A percentile compares a stretch with the other conserved stretches of the same genome.
Evolutionary conservation across 1,140 invertebrate genomes (phyloP).

Genomic region (Philotrypesis tridentata): DNA sequence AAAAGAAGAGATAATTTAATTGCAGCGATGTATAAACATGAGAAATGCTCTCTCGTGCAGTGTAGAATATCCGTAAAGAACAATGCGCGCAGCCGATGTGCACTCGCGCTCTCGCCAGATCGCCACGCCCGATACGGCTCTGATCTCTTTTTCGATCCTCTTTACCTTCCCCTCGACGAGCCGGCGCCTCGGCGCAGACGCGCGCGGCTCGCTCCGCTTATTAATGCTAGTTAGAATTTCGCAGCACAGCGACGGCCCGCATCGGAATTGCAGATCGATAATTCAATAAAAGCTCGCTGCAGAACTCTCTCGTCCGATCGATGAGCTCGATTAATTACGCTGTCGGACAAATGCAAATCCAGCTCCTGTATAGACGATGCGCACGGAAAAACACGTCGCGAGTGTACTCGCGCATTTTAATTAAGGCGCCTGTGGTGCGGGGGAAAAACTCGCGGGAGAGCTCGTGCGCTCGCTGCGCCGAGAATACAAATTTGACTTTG

Average conservation of each 20-base stretch:
- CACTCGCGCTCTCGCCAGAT: background rate
- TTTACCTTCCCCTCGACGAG: background rate
- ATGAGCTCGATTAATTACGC: constrained; percentile 34
- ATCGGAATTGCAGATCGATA: constrained; percentile 37
- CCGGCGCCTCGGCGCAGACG: too few species aligned
- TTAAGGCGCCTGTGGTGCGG: constrained; percentile 17
- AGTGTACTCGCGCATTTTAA: constrained; percentile 38
- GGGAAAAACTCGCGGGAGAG: background rate
- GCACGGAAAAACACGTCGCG: constrained; percentile 35
- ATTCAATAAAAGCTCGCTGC: background rate
- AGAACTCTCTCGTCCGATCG: background rate
- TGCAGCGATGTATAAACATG: background rate
- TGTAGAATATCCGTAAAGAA: background rate
- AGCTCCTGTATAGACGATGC: background rate
- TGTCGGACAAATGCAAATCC: constrained; percentile 37
- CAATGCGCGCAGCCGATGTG: background rate
- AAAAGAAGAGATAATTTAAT: too few species aligned
- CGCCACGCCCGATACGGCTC: background rate
- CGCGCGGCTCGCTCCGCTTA: background rate
- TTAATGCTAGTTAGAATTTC: constrained; percentile 11
- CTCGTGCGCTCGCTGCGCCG: background rate
- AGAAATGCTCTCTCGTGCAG: too few species aligned
- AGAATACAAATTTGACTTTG: background rate
- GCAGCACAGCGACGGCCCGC: background rate
- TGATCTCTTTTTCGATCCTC: background rate